Base-by-base conservation (phyloP, 2,113 vertebrate genomes). In the Orientallactaga bullata region DNA sequence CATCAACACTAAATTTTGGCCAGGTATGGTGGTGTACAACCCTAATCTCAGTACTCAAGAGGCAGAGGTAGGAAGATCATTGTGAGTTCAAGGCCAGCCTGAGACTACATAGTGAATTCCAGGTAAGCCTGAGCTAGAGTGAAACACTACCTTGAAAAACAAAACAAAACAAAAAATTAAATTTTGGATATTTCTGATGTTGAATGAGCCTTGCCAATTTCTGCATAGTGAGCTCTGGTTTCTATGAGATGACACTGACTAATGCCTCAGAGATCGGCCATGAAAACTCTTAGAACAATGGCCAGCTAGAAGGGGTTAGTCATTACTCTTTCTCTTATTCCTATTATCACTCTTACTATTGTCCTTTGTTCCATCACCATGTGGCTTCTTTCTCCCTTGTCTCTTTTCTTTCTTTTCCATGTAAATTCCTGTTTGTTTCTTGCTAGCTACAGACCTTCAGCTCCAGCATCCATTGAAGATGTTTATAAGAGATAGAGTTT, bases 401-500 rank as follows among this genome's bases (percentile, higher is more conserved):
- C 76, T 85, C 4, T 68, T 37, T 42, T 73, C 32, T 47, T 15
- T 88, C 30, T 85, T 30, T 26, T 77, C 47, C 89, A 84, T 39
- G 81, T 30, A 37, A 84, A 37, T 65, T 76, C 55, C 30, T 90
- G 23, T 71, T 80, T 76, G 18, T 58, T 87, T 72, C 81, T 71
- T 89, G 85, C 58, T 17, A 5, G 72, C 39, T 84, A 35, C 71
- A 90, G n/a, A 66, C 37, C 88, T 76, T 37, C 78, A 79, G 69
- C 17, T 55, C 84, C 81, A 72, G 74, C 78, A 61, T 68, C 80
- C 51, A 60, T 58, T 88, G n/a, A 60, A 93, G 68, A 55, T 63
- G 11, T 91, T 89, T 89, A 60, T 30, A 60, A 89, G 85, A 93
- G 73, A 93, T 39, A 84, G 1, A n/a, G 65, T 83, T 94, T 94